These are phyloP conservation scores for Parasteatoda lunata DNA, from an alignment of 2,888 invertebrate genomes.

Conservation along the genomic window DNA sequence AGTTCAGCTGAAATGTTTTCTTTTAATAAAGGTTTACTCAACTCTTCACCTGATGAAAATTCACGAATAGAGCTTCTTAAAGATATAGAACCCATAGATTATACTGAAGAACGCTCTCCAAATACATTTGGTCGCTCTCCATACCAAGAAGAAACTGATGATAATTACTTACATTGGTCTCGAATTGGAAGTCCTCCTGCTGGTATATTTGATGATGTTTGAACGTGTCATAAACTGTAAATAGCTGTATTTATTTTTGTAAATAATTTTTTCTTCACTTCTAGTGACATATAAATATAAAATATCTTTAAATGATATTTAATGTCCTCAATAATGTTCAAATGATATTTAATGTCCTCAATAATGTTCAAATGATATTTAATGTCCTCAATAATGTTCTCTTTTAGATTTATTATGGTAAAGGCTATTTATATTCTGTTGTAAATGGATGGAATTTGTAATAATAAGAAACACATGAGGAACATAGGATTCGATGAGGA, in stretches of 20 bases:
- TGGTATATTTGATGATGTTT: slow-evolving; percentile 69
- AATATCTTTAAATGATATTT: no score
- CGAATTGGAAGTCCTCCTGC: slow-evolving; percentile 61
- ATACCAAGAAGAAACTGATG: slow-evolving; percentile 43
- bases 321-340: no score
- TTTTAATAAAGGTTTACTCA: slow-evolving; percentile 25
- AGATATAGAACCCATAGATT: slow-evolving; percentile 81
- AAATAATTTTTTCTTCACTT: neutral
- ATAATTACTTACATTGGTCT: slow-evolving; percentile 54
- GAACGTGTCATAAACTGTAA: neutral
- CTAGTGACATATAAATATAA: no score
- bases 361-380: no score
- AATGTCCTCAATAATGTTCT: no score
- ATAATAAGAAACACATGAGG: no score
- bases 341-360: no score
- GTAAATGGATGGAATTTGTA: no score
- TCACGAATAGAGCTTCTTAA: slow-evolving; percentile 73
- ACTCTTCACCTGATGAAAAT: slow-evolving; percentile 67
- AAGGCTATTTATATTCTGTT: no score
- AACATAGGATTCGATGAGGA: no score
- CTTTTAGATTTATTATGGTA: no score
- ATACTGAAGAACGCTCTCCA: slow-evolving; percentile 71
- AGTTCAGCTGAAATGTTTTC: no score
- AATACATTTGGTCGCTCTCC: slow-evolving; percentile 21
- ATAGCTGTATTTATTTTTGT: neutral